Percentiles rank a stretch among this genome's conserved stretches.
Evolutionary conservation across 2,888 invertebrate species (phyloP).

Genomic region (Oscheius sp.): DNA sequence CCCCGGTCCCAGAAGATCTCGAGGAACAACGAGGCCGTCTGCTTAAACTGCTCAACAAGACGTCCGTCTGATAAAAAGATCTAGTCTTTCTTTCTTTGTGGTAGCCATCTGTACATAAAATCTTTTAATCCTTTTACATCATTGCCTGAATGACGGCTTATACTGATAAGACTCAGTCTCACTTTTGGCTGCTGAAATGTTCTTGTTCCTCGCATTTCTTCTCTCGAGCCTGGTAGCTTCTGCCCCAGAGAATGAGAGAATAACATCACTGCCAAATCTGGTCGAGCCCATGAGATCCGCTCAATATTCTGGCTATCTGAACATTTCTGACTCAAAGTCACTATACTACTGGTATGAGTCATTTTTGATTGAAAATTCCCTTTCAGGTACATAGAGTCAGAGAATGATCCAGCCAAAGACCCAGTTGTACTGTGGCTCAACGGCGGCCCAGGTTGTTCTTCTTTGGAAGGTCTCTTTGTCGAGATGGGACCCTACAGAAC

Average conservation of each 20-base stretch:
- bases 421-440: slow-evolving; percentile 75
- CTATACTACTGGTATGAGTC: slow-evolving; percentile 75
- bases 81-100: slow-evolving; percentile 25
- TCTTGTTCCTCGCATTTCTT: not conserved
- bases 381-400: slow-evolving; percentile 66
- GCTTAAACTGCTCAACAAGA: slow-evolving; percentile 17
- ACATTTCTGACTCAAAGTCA: slow-evolving; percentile 71
- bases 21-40: not conserved
- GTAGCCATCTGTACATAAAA: slow-evolving; percentile 27
- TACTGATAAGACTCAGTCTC: not conserved
- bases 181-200: not conserved
- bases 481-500: slow-evolving; percentile 64
- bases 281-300: slow-evolving; percentile 56
- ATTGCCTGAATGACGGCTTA: not conserved
- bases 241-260: slow-evolving; percentile 36
- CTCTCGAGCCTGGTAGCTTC: not conserved
- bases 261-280: slow-evolving; percentile 44
- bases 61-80: slow-evolving; percentile 6
- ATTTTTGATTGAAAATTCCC: not conserved
- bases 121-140: slow-evolving; percentile 6
- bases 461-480: slow-evolving; percentile 61
- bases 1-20: not conserved
- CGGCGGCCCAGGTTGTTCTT: slow-evolving; percentile 73
- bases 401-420: slow-evolving; percentile 72
- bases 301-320: slow-evolving; percentile 76